Base-by-base conservation (phyloP, 35 echinoderm and acorn worm species). In the Diadema setosum region DNA sequence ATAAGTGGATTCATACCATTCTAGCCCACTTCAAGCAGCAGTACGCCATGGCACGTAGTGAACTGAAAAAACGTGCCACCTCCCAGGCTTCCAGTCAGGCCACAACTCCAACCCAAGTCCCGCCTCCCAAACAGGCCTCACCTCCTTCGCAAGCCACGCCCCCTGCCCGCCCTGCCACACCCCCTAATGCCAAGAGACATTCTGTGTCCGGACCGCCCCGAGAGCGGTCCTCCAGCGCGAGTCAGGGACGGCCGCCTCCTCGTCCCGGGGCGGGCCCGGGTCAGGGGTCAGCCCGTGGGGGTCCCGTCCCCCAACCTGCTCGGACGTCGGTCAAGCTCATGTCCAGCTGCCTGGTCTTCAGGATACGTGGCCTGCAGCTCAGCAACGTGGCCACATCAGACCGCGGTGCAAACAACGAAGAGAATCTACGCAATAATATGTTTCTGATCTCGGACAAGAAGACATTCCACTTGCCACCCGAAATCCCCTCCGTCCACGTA, bases 1-100 rank as follows among this genome's bases (percentile, higher is more conserved):
- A 95, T 58, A 94, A 83, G 25, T 95, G 96, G 96, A 88, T 95
- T 23, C 92, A 99, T 35, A 88, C 92, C 12, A 35, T 99, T 48
- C 86, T 99, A 15, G 96, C 89, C 49, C 96, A 99, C 57, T 94
- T 99, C 82, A 97, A 97, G 81, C 95, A 94, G 42, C 95, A 97
- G 45, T 97, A 97, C 39, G 78, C 91, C 64, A 89, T 50, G 52
- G 90, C 91, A 42, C 85, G 81, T 39, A 70, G 84, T 46, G 73
- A 95, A 46, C 85, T 95, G 6, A 84, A 82, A 35, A 87, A 95
- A 88, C 59, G 61, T 18, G 18, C 60, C 5, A 23, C 40, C 60
- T 17, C 83, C 26, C 50, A 59, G 31, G 24, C 36, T 65, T 29
- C 60, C 42, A 4, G 46, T 25, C 6, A 55, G 81, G 60, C 63